Evolutionary conservation across 1,140 invertebrate species (phyloP), one percentile per base, ranked within the genome.

Genomic region (Drosophila pallidifrons): DNA sequence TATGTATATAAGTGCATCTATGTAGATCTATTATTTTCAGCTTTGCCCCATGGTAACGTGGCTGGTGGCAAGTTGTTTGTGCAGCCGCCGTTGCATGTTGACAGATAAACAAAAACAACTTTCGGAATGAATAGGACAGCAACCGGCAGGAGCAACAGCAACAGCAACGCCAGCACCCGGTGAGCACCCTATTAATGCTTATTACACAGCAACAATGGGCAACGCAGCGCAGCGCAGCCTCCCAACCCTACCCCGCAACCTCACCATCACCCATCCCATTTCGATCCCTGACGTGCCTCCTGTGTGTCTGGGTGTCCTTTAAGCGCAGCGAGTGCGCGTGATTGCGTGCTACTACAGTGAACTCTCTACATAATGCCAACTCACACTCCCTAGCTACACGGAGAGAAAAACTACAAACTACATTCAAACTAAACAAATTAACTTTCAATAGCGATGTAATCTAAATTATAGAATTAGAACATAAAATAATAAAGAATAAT

Each of bases 81-180:
- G 77, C 63, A 68, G 77, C 73, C 68, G 73, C 75, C 83, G 80
- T 71, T 88, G 83, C 80, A 88, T 83, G 83, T 88, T 87, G 83
- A 87, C 83, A 87, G 83, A 87, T 87, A 87, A 88, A 88, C 83
- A 87, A 86, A 82, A 82, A 88, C 80, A 88, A 87, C 79, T 67
- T 82, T 82, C 52, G 72, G 58, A 76, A 80, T 88, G 80, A 87
- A 82, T 88, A 87, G 77, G 72, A 41, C 49, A 64, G 52, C 47
- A 64, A 64, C 47, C 68, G 45, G 41, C 47, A 55, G 25, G 11
- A 63, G 58, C 67, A 61, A n/a, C 4, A 38, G 45, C 46, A 71
- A 47, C 32, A 8, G 32, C 32, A 32, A 32, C 41, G 69, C 49
- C 58, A 73, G 75, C 71, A 76, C 74, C 66, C 82, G 69, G 28